Base-by-base conservation (phyloP, 2,113 vertebrate species). In the Neomonachus schauinslandi region DNA sequence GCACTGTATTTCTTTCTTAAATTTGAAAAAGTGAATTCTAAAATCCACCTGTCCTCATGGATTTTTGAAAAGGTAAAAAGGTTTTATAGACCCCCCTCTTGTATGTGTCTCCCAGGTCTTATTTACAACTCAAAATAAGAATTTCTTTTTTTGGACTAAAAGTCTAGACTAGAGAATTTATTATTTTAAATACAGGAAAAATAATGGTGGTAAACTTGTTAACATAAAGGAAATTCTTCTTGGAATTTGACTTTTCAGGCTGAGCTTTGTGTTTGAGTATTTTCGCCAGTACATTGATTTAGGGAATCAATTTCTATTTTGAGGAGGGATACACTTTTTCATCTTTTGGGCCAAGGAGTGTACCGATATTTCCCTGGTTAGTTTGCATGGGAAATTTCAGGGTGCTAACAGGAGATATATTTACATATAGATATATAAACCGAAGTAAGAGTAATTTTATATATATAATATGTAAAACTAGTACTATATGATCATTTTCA, bases 181-280 rank as follows among this genome's bases (percentile, higher is more conserved):
- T 72, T 91, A 92, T 77, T 92, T 96, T 89, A 91, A 85, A 87
- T 94, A 87, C 3, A 94, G 80, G 84, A 96, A 77, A 96, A 57
- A 92, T 21, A 84, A 39, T 51, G 90, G 36, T 65, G 22, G 7
- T 91, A 15, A 8, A 65, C n/a, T 85, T 94, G 46, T 53, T 95
- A 59, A 69, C 65, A 67, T 67, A 82, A 96, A 85, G 65, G 36
- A 77, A 83, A 88, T 94, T 93, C 24, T 80, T 46, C 28, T 74
- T 91, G n/a, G 15, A 88, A 55, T 94, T 80, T 49, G 22, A 22
- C 10, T 93, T 88, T 80, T 80, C 1, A 86, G 81, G 39, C 69
- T 84, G 74, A 88, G 26, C 33, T 92, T 97, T 96, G 67, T 71
- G 33, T 95, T 94, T 82, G 72, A 91, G 9, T 53, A 61, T 31